A percentile compares a stretch with the other conserved stretches of the same genome.
phyloP scores from a whole-genome alignment of 2,113 vertebrate genomes.

The Vanacampus margaritifer region DNA sequence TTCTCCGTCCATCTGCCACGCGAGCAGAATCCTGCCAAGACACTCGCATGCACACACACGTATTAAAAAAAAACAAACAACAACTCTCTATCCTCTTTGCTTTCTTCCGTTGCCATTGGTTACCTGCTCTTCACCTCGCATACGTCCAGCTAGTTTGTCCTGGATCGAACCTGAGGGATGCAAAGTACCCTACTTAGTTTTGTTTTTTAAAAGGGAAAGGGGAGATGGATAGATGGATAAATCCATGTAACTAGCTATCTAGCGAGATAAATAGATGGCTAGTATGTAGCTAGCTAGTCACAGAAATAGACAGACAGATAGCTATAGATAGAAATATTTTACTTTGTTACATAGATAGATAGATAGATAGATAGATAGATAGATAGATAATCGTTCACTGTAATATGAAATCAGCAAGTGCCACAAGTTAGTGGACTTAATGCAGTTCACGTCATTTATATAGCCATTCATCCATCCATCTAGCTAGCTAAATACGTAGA shows the following conservation, averaged over 20 bases:
- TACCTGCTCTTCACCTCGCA: conserved; percentile 68
- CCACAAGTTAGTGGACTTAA: neutral
- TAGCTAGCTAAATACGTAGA: too few relatives aligned
- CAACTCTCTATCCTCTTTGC: conserved; percentile 19
- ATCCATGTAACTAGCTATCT: too few relatives aligned
- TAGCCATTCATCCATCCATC: too few relatives aligned
- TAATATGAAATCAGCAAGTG: too few relatives aligned
- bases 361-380: conserved; percentile 21
- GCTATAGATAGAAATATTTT: too few relatives aligned
- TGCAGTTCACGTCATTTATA: too few relatives aligned
- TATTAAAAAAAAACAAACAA: conserved; percentile 24
- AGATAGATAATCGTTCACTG: too few relatives aligned
- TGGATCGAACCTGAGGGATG: conserved; percentile 32
- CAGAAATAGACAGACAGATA: too few relatives aligned
- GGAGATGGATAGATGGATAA: conserved; percentile 34
- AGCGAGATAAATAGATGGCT: too few relatives aligned
- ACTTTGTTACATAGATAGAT: conserved; percentile 17
- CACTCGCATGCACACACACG: conserved; percentile 14
- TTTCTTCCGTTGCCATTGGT: conserved; percentile 69
- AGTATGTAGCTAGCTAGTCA: too few relatives aligned
- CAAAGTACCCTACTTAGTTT: conserved; percentile 10
- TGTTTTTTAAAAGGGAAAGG: neutral
- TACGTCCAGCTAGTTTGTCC: conserved; percentile 61
- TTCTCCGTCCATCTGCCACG: conserved; percentile 54
- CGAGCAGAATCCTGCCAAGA: conserved; percentile 53